Evolutionary conservation across 2,113 vertebrate genomes (phyloP).

Genomic region (Drymodes brunneopygia): DNA sequence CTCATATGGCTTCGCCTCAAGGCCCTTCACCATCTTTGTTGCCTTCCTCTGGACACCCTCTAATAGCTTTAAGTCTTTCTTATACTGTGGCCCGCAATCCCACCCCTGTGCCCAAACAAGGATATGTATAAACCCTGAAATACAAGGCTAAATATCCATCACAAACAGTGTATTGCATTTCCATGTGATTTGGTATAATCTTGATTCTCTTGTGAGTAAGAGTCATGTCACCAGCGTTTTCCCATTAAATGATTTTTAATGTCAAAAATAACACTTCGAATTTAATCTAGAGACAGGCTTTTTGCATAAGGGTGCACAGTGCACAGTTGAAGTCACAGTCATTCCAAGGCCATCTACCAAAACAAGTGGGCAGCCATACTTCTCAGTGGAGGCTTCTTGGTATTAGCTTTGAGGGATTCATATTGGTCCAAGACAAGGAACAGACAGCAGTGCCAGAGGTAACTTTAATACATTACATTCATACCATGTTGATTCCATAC

Average conservation of each 20-base stretch:
- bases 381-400: not conserved
- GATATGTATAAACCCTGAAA: not conserved
- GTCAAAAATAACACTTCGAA: not conserved
- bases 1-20: accelerated
- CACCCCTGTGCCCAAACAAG: not conserved
- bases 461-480: not conserved
- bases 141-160: not conserved
- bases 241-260: not conserved
- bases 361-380: not conserved
- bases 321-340: not conserved
- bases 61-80: not conserved
- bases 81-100: not conserved
- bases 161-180: not conserved
- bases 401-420: not conserved
- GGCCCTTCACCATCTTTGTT: not conserved
- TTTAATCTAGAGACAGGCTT: not conserved
- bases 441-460: not conserved
- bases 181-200: not conserved
- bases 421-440: not conserved
- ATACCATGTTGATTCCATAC: not conserved
- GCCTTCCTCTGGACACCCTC: not conserved
- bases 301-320: not conserved
- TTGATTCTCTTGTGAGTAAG: not conserved
- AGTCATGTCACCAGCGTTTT: not conserved
- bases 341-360: not conserved